Conservation (phyloP, 2,797 vertebrate species). For the Chelon labrosus region DNA sequence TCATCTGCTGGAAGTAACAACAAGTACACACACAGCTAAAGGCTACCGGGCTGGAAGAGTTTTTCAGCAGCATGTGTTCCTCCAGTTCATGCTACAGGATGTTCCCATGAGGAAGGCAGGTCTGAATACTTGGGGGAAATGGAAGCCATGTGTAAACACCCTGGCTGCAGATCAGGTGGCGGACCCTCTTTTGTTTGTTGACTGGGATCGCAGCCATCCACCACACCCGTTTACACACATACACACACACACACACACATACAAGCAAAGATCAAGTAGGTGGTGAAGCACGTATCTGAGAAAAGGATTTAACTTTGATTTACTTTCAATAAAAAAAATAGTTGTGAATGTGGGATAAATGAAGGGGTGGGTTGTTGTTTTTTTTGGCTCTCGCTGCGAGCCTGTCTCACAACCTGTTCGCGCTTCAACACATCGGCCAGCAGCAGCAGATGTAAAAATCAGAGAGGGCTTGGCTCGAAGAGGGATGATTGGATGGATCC, state of each 20-base stretch:
- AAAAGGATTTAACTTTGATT: conserved; percentile 40
- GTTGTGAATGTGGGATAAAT: conserved; percentile 5
- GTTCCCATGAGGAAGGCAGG: conserved; percentile 54
- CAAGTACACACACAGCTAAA: conserved; percentile 12
- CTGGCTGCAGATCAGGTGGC: conserved; percentile 64
- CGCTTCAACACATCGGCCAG: conserved; percentile 57
- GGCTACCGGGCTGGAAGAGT: background rate
- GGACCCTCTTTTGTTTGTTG: conserved; percentile 57
- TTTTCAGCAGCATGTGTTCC: conserved; percentile 6
- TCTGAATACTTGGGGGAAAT: conserved; percentile 65
- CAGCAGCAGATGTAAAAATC: conserved; percentile 50
- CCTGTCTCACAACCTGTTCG: conserved; percentile 47
- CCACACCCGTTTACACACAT: conserved; percentile 36
- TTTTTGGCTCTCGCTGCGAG: conserved; percentile 36
- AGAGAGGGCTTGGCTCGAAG: conserved; percentile 39
- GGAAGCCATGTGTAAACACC: conserved; percentile 73
- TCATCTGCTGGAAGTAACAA: background rate
- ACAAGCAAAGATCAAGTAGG: background rate
- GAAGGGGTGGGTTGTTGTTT: background rate
- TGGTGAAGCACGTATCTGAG: conserved; percentile 14
- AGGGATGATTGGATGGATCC: conserved; percentile 51
- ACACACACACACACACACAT: conserved; percentile 16
- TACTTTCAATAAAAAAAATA: conserved; percentile 40
- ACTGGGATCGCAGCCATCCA: conserved; percentile 50
- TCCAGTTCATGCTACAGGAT: conserved; percentile 35